Base-by-base conservation (phyloP, 2,888 invertebrate genomes). In the Camptogramma bilineatum region DNA sequence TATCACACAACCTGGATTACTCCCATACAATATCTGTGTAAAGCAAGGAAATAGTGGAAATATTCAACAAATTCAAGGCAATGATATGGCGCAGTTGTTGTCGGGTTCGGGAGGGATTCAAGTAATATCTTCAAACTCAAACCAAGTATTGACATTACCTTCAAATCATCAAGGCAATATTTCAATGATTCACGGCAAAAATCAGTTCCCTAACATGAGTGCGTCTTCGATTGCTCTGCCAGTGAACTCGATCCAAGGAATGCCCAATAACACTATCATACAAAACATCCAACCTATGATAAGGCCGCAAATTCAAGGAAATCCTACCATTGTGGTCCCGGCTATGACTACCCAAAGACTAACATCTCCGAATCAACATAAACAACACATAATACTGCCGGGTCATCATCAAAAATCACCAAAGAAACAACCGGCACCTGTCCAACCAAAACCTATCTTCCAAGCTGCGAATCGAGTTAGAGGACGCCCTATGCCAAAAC, bases 261-360 rank as follows among this genome's bases (percentile, higher is more conserved):
- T 93, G 88, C 87, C 88, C 13, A 84, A 87, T 66, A 81, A 88
- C 28, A 90, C 93, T 5, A 90, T 93, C 39, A 91, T 93, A 68
- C 92, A 92, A 76, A 93, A 93, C 67, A 92, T 93, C 60, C 93
- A 93, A 70, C 91, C 93, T 3, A 93, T 93, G 91, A 93, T 93
- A 42, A 81, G 93, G 46, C 90, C 92, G 8, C 90, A 91, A 71
- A 79, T 93, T 46, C 93, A 92, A 76, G 89, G 90, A 1, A 93
- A 91, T 72, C 88, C 85, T n/a, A 91, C 93, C 5, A 93, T 93
- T 52, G 87, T 93, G 39, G 85, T 93, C 18, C 92, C 93, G 5
- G 86, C 92, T 48, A 91, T 91, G 87, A 88, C 90, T 18, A 80
- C 93, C 5, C 93, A 93, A 69, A 84, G 93, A 71, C 75, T 93